These are phyloP conservation scores for Dione juno DNA, from an alignment of 2,888 invertebrate genomes.

Conservation along the genomic window DNA sequence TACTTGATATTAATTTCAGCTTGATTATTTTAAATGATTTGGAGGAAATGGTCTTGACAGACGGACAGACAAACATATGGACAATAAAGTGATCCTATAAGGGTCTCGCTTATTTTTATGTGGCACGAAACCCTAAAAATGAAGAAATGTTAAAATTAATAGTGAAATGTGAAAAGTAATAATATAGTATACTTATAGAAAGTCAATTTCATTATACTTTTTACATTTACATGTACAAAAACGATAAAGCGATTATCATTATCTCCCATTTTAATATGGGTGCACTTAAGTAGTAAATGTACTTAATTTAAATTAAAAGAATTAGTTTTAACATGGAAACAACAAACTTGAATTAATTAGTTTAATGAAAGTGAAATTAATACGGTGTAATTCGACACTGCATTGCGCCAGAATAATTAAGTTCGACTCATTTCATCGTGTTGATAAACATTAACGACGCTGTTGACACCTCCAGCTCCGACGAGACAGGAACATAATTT, in stretches of 20 bases:
- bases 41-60: no score
- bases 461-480: constrained; percentile 37
- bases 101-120: no score
- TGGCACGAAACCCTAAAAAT: no score
- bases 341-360: constrained; percentile 28
- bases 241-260: background rate
- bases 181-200: no score
- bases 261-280: background rate
- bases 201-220: background rate
- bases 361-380: constrained; percentile 32
- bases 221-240: background rate
- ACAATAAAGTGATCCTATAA: no score
- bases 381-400: constrained; percentile 34
- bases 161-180: no score
- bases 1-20: no score
- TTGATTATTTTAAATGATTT: no score
- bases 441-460: constrained; percentile 43
- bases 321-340: constrained; percentile 11
- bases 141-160: no score
- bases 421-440: constrained; percentile 36
- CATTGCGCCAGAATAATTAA: constrained; percentile 42
- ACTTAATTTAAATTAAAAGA: constrained; percentile 6
- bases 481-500: constrained; percentile 38
- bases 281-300: background rate
- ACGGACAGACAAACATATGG: no score